Evolutionary conservation across 2,797 vertebrate species (phyloP).

Genomic region (Sebastes minor): DNA sequence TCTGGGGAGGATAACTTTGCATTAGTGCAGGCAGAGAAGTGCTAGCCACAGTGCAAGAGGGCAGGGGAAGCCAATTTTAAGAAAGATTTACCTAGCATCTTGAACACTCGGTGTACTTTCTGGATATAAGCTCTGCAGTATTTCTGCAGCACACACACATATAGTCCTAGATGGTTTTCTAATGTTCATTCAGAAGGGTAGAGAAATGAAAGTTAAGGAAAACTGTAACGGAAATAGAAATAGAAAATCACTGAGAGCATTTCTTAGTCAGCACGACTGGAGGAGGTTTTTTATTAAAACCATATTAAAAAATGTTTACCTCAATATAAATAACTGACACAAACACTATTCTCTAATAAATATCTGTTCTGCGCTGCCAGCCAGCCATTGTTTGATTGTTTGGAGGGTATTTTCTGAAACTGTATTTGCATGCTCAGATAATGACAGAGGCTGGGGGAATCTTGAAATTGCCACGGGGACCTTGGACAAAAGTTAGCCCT

Average conservation of each 20-base stretch:
- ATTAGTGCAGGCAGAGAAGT: background rate
- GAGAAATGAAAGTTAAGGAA: background rate
- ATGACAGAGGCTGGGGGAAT: background rate
- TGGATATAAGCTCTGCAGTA: background rate
- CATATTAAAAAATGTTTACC: background rate
- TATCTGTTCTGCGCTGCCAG: background rate
- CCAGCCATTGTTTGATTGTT: background rate
- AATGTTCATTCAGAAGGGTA: background rate
- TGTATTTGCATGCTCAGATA: background rate
- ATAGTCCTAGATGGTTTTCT: background rate
- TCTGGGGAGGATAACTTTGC: slow-evolving; percentile 1
- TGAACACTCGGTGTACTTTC: background rate
- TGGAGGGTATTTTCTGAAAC: background rate
- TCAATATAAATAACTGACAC: background rate
- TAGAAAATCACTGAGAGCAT: background rate
- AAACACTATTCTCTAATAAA: background rate
- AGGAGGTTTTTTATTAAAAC: background rate
- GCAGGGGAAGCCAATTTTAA: background rate
- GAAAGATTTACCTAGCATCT: background rate
- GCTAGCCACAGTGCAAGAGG: background rate
- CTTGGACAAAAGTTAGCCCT: background rate
- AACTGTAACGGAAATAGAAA: background rate
- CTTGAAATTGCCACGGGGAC: background rate
- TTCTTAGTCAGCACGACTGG: background rate
- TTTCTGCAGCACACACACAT: background rate